A percentile compares a stretch with the other conserved stretches of the same genome.
Conservation (phyloP, 1,140 invertebrate genomes). For the Chironomus striatipennis region DNA sequence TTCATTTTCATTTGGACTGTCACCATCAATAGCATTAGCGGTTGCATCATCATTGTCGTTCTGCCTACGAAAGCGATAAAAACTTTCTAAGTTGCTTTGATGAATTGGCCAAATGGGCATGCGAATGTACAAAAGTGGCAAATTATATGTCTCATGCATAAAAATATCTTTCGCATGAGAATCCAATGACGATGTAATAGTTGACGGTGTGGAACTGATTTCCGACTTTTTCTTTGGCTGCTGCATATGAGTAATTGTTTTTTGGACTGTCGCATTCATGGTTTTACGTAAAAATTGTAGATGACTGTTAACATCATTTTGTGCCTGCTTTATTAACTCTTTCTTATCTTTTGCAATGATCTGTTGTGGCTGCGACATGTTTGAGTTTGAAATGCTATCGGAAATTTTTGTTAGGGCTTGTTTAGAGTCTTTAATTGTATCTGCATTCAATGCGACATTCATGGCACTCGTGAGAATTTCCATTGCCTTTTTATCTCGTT, state of each 20-base stretch:
- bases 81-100: background rate
- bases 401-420: slow-evolving; percentile 28
- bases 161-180: background rate
- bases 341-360: background rate
- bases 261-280: background rate
- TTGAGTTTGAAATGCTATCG: background rate
- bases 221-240: background rate
- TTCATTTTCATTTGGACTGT: slow-evolving; percentile 24
- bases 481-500: slow-evolving; percentile 32
- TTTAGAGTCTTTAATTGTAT: slow-evolving; percentile 30
- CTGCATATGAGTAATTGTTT: background rate
- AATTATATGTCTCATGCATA: background rate
- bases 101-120: background rate
- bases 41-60: slow-evolving; percentile 36
- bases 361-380: background rate
- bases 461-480: slow-evolving; percentile 33
- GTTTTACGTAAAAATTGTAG: slow-evolving; percentile 4
- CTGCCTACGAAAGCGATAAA: slow-evolving; percentile 28
- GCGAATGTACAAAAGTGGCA: background rate
- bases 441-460: slow-evolving; percentile 31
- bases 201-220: background rate
- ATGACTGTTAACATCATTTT: background rate
- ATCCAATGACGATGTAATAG: background rate
- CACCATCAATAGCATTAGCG: slow-evolving; percentile 29
- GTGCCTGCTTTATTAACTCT: background rate